phyloP scores from a whole-genome alignment of 2,888 invertebrate species.

The Crepidodera aurea region DNA sequence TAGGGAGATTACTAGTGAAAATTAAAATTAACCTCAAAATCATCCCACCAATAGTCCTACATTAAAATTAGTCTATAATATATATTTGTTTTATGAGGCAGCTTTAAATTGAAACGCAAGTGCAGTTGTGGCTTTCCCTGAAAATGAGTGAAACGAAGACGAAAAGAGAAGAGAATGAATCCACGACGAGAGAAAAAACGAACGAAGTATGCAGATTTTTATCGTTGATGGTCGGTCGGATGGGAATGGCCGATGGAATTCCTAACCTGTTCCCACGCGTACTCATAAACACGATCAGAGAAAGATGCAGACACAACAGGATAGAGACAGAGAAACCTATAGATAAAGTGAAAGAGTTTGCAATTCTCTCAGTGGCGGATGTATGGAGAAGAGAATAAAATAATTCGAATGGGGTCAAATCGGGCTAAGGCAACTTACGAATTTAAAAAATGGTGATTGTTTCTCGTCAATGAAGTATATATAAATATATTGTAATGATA shows the following conservation, averaged over 20 bases:
- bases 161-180: neutral
- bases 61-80: no score
- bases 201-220: constrained; percentile 38
- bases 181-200: neutral
- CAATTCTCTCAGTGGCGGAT: neutral
- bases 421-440: no score
- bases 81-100: no score
- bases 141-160: neutral
- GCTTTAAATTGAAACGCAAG: no score
- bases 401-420: neutral
- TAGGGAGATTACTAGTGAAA: no score
- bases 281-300: constrained; percentile 11
- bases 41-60: no score
- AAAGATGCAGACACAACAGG: constrained; percentile 4
- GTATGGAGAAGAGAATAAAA: neutral
- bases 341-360: constrained; percentile 3
- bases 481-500: no score
- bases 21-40: no score
- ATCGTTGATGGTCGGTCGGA: constrained; percentile 24
- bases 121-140: neutral
- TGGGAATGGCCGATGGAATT: constrained; percentile 42
- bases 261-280: constrained; percentile 40
- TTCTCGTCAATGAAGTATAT: no score
- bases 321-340: neutral
- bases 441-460: no score